These are phyloP conservation scores for Apocheima hispidaria DNA, from an alignment of 2,888 invertebrate genomes.

Conservation along the genomic window DNA sequence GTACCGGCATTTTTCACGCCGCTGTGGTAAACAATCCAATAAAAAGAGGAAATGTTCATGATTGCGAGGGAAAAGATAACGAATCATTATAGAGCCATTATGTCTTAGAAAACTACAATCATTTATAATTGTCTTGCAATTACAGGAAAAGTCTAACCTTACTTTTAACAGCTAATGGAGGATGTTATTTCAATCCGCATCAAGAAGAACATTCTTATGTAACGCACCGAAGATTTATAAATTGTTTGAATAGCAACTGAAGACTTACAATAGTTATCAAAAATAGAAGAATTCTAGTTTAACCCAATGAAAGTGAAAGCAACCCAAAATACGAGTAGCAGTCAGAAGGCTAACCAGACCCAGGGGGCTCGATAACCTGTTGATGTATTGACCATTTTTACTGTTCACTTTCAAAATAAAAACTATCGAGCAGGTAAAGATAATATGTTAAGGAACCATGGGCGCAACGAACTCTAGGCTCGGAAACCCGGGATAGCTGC, in stretches of 20 bases:
- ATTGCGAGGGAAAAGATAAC: conserved; percentile 44
- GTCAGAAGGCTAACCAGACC: conserved; percentile 37
- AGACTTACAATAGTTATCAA: background rate
- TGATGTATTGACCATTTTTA: conserved; percentile 62
- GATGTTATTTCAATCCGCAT: conserved; percentile 4
- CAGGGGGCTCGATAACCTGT: conserved; percentile 63
- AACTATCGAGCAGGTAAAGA: conserved; percentile 47
- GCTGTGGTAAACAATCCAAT: conserved; percentile 48
- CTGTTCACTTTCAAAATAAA: conserved; percentile 52
- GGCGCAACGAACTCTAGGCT: conserved; percentile 63
- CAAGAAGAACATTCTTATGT: background rate
- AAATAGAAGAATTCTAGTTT: conserved; percentile 42
- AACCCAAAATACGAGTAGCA: conserved; percentile 49
- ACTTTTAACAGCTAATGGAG: conserved; percentile 23
- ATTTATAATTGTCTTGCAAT: conserved; percentile 35
- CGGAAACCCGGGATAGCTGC: conserved; percentile 35
- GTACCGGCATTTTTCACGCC: conserved; percentile 55
- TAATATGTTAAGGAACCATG: conserved; percentile 46
- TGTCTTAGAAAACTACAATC: conserved; percentile 39
- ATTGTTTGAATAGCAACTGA: background rate
- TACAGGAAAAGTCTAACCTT: conserved; percentile 15
- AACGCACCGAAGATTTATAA: background rate
- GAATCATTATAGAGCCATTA: conserved; percentile 41
- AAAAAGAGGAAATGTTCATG: conserved; percentile 47
- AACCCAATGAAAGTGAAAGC: conserved; percentile 70